phyloP scores from a whole-genome alignment of 1,140 invertebrate genomes.

The Fopius arisanus region DNA sequence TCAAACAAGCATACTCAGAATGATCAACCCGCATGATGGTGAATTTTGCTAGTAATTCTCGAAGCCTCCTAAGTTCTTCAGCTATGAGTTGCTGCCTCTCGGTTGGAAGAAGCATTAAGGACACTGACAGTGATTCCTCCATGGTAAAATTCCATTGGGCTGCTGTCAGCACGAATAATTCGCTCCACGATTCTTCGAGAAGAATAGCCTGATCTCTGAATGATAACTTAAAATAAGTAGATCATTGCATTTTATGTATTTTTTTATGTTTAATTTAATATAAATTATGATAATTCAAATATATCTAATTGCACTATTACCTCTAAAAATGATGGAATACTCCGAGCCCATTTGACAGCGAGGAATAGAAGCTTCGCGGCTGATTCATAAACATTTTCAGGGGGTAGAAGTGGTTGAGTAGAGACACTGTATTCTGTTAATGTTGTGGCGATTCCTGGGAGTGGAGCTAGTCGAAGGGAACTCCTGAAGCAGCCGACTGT shows the following conservation, averaged over 20 bases:
- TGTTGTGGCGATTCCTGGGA: conserved; percentile 41
- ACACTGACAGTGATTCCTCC: conserved; percentile 66
- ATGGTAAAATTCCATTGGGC: conserved; percentile 81
- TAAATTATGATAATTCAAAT: neutral
- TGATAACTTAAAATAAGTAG: conserved; percentile 66
- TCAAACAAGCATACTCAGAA: conserved; percentile 85
- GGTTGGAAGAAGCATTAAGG: conserved; percentile 42
- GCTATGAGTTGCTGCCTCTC: conserved; percentile 58
- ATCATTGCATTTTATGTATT: too few relatives aligned
- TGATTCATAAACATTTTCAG: conserved; percentile 76
- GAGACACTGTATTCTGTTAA: conserved; percentile 49
- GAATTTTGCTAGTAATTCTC: conserved; percentile 73
- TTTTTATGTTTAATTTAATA: neutral
- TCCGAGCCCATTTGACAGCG: conserved; percentile 79
- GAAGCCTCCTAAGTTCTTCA: conserved; percentile 67
- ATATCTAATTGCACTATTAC: conserved; percentile 45
- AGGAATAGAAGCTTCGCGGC: conserved; percentile 81
- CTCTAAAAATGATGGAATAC: conserved; percentile 78
- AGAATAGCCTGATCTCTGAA: conserved; percentile 76
- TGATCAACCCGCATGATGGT: conserved; percentile 75
- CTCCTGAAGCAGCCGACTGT: conserved; percentile 2
- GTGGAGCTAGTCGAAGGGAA: conserved; percentile 26
- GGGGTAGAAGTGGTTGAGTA: conserved; percentile 58
- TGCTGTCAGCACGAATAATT: conserved; percentile 83
- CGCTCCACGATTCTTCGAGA: conserved; percentile 82